A percentile compares a stretch with the other conserved stretches of the same genome.
phyloP scores from a whole-genome alignment of 2,113 vertebrate species.

The Murina feae region DNA sequence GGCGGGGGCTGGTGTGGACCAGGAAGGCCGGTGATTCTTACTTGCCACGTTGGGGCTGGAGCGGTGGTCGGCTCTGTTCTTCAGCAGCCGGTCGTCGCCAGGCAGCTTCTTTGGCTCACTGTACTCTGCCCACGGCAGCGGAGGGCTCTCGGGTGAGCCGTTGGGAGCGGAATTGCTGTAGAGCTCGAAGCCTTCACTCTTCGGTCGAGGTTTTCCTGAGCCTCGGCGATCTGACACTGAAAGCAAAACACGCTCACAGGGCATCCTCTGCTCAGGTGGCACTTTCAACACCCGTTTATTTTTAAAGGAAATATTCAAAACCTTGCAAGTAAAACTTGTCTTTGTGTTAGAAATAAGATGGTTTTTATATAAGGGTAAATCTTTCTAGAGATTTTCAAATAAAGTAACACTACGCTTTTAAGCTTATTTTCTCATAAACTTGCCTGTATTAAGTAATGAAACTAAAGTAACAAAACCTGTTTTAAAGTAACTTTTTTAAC shows the following conservation, averaged over 20 bases:
- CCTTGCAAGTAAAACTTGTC: not conserved
- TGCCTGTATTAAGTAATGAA: not conserved
- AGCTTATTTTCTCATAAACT: not conserved
- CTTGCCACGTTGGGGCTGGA: conserved; percentile 99
- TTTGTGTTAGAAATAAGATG: not conserved
- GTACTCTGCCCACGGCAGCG: conserved; percentile 91
- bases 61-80: conserved; percentile 94
- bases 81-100: conserved; percentile 91
- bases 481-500: not conserved
- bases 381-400: not conserved
- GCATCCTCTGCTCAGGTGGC: not conserved
- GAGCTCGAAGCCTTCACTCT: conserved; percentile 98
- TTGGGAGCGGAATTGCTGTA: conserved; percentile 93
- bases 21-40: conserved; percentile 75
- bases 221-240: conserved; percentile 91
- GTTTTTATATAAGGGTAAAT: not conserved
- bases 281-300: not conserved
- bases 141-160: conserved; percentile 95
- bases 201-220: conserved; percentile 94
- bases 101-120: conserved; percentile 93
- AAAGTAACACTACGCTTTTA: not conserved
- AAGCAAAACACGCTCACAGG: conserved; percentile 31
- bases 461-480: not conserved
- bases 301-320: not conserved
- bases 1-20: too few species aligned